These are phyloP conservation scores for Lacanobia oleracea DNA, from an alignment of 2,888 invertebrate genomes.

Conservation along the genomic window DNA sequence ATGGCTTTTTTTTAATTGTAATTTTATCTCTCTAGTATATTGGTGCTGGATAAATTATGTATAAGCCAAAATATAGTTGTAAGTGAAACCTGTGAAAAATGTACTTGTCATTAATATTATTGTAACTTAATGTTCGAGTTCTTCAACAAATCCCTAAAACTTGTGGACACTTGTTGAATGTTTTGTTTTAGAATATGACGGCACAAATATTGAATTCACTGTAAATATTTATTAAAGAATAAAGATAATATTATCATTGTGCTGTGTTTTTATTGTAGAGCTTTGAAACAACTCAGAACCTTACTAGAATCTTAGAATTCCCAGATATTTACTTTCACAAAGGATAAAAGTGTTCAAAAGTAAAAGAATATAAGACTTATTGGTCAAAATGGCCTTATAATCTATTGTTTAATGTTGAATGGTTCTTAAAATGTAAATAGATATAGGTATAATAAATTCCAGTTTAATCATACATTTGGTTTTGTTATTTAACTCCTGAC, in stretches of 20 bases:
- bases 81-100: not conserved
- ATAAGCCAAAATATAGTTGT: constrained; percentile 22
- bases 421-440: constrained; percentile 1
- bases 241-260: too few species aligned
- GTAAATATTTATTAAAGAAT: too few species aligned
- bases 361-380: not conserved
- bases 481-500: not conserved
- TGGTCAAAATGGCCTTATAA: constrained; percentile 36
- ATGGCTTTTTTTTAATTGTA: too few species aligned
- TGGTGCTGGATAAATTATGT: constrained; percentile 6
- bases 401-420: constrained; percentile 5
- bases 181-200: too few species aligned
- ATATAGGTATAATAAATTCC: constrained; percentile 6
- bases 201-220: too few species aligned
- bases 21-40: not conserved
- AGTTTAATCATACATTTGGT: not conserved
- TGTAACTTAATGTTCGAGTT: constrained; percentile 7
- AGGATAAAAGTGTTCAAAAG: too few species aligned
- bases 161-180: too few species aligned
- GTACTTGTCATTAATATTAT: not conserved
- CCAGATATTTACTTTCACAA: too few species aligned
- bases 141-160: constrained; percentile 18
- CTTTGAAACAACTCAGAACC: too few species aligned
- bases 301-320: too few species aligned
- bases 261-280: too few species aligned